Evolutionary conservation across 2,797 vertebrate genomes (phyloP).

Genomic region (Graptemys geographica): DNA sequence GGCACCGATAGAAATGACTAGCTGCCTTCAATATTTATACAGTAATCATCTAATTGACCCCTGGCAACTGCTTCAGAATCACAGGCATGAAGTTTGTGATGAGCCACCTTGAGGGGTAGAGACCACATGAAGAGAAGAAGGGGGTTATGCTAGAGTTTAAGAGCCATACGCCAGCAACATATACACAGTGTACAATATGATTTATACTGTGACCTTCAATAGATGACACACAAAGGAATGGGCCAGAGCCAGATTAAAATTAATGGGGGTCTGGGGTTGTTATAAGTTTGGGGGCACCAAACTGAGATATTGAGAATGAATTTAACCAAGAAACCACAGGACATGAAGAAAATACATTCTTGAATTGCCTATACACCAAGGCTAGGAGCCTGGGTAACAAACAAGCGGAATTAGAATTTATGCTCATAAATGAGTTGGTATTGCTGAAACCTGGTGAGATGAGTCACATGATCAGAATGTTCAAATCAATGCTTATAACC

Average conservation of each 20-base stretch:
- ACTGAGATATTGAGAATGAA: not conserved
- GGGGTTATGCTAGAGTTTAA: not conserved
- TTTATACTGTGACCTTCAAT: not conserved
- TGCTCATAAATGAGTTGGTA: not conserved
- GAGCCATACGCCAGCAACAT: accelerated
- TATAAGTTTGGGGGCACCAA: not conserved
- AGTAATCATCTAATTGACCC: not conserved
- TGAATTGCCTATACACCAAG: not conserved
- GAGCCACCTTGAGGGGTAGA: not conserved
- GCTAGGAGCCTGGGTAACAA: not conserved
- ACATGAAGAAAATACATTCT: not conserved
- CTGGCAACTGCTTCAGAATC: not conserved
- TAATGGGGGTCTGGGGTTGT: not conserved
- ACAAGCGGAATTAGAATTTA: not conserved
- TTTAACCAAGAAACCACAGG: not conserved
- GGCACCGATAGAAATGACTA: not conserved
- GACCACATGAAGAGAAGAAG: not conserved
- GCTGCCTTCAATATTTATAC: not conserved
- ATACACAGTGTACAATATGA: too few relatives aligned
- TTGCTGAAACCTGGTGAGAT: not conserved
- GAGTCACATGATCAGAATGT: not conserved
- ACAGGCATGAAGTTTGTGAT: not conserved
- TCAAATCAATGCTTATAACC: not conserved
- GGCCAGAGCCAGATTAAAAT: not conserved
- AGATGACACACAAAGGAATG: not conserved